Conservation (phyloP, 2,888 invertebrate species). For the Agonopterix heracliana region DNA sequence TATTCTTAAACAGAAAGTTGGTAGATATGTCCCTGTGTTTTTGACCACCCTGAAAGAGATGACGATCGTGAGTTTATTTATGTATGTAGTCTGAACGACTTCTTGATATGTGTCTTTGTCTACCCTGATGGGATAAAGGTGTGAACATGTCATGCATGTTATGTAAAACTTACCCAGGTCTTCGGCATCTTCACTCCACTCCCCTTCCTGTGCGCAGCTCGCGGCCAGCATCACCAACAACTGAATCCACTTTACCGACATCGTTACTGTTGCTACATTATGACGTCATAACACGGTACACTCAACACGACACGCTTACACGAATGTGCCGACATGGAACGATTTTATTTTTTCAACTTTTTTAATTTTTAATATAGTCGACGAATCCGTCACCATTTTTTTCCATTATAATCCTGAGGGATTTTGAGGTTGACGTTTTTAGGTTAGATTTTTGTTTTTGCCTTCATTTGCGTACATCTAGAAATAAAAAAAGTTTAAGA, state of each 20-base stretch:
- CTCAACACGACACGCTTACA: slow-evolving; percentile 12
- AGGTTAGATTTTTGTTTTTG: slow-evolving; percentile 4
- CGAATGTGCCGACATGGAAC: neutral
- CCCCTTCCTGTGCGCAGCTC: slow-evolving; percentile 68
- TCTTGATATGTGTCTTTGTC: too few relatives aligned
- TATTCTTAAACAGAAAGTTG: too few relatives aligned
- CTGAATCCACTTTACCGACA: slow-evolving; percentile 63
- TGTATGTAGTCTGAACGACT: too few relatives aligned
- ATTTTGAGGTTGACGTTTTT: slow-evolving; percentile 7
- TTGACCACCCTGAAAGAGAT: too few relatives aligned
- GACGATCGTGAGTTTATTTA: too few relatives aligned
- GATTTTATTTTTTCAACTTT: neutral
- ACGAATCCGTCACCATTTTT: slow-evolving; percentile 10
- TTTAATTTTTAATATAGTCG: slow-evolving; percentile 13
- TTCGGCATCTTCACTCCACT: slow-evolving; percentile 71
- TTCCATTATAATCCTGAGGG: slow-evolving; percentile 10
- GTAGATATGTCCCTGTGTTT: too few relatives aligned
- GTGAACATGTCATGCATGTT: too few relatives aligned
- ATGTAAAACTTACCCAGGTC: slow-evolving; percentile 50
- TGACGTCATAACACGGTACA: slow-evolving; percentile 24
- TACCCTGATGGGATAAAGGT: too few relatives aligned
- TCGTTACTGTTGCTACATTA: slow-evolving; percentile 43
- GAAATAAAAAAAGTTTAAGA: too few relatives aligned
- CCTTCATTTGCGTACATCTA: too few relatives aligned
- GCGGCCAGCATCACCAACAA: slow-evolving; percentile 61